Conservation (phyloP, 2,888 invertebrate species). For the Apomyelois bistriatella region DNA sequence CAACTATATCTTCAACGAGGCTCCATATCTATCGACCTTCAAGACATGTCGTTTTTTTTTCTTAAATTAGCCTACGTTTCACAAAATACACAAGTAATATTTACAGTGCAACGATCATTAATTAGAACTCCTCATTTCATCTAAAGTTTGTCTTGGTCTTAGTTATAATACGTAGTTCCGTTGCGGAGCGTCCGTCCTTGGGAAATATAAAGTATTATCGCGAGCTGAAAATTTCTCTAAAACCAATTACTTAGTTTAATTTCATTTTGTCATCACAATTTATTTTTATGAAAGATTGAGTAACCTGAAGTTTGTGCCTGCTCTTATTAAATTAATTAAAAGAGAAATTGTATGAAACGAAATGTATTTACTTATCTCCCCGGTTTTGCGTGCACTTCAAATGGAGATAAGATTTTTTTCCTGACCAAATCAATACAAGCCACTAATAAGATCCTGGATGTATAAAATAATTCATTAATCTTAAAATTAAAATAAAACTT, state of each 20-base stretch:
- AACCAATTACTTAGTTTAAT: conserved; percentile 6
- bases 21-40: too few relatives aligned
- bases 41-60: too few relatives aligned
- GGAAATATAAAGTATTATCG: neutral
- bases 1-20: too few relatives aligned
- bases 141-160: neutral
- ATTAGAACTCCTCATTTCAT: neutral
- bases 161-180: neutral
- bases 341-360: neutral
- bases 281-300: neutral
- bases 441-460: too few relatives aligned
- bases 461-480: too few relatives aligned
- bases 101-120: neutral
- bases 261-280: neutral
- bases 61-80: neutral
- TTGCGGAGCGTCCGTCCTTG: neutral
- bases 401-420: too few relatives aligned
- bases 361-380: too few relatives aligned
- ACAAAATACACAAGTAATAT: neutral
- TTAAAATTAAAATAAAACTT: too few relatives aligned
- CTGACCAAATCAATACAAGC: too few relatives aligned
- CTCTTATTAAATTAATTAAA: neutral
- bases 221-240: neutral
- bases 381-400: too few relatives aligned
- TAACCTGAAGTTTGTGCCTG: neutral